phyloP scores from a whole-genome alignment of 1,140 invertebrate genomes.

The Cyrtorhinus lividipennis region DNA sequence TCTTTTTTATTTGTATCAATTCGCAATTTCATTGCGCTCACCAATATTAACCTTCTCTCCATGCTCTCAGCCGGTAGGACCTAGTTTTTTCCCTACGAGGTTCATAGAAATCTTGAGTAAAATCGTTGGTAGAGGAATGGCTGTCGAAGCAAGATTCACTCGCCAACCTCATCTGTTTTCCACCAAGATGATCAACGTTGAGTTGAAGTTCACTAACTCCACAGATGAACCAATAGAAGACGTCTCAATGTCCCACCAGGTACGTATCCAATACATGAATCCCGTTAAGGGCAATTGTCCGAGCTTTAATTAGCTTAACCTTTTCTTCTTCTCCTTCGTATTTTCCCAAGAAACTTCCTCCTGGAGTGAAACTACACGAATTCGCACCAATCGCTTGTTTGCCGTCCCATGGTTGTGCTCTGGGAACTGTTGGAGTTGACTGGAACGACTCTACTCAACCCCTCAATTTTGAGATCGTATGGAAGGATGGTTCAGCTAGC shows the following conservation, averaged over 20 bases:
- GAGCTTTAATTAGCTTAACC: no score
- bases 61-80: constrained; percentile 30
- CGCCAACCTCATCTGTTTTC: constrained; percentile 75
- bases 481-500: constrained; percentile 40
- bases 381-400: constrained; percentile 55
- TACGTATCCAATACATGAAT: no score
- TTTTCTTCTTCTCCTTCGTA: no score
- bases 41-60: not conserved
- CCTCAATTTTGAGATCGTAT: constrained; percentile 61
- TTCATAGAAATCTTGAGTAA: constrained; percentile 61
- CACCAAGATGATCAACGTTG: constrained; percentile 65
- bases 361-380: constrained; percentile 65
- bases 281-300: no score
- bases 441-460: constrained; percentile 89
- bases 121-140: constrained; percentile 60
- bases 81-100: constrained; percentile 45
- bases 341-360: constrained; percentile 40
- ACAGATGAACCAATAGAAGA: constrained; percentile 46
- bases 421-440: constrained; percentile 67
- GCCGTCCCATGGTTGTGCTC: constrained; percentile 34
- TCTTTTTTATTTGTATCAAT: constrained; percentile 27
- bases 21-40: not conserved
- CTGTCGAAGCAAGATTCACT: constrained; percentile 41
- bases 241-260: constrained; percentile 60
- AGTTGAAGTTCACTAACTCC: constrained; percentile 65